Evolutionary conservation across 2,888 invertebrate genomes (phyloP).

Genomic region (Carpatolechia fugitivella): DNA sequence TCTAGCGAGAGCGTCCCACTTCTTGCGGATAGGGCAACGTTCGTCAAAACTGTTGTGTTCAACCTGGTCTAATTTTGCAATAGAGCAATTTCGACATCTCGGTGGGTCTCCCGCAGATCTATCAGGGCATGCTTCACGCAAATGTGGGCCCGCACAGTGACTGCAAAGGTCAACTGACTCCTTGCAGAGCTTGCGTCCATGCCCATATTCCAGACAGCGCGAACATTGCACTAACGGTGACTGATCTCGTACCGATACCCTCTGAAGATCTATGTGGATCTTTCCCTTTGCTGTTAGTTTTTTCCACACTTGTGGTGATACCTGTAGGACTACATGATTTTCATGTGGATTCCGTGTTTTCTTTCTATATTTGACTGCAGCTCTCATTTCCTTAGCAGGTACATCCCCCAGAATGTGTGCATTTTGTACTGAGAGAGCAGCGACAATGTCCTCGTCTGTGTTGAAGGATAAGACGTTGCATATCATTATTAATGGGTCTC

Average conservation of each 20-base stretch:
- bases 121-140: background rate
- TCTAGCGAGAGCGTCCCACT: slow-evolving; percentile 4
- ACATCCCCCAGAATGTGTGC: background rate
- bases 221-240: no score
- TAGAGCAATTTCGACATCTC: slow-evolving; percentile 5
- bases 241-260: slow-evolving; percentile 13
- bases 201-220: no score
- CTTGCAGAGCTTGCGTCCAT: slow-evolving; percentile 9
- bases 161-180: slow-evolving; percentile 1
- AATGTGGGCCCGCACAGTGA: slow-evolving; percentile 2
- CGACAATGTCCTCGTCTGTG: slow-evolving; percentile 3
- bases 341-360: slow-evolving; percentile 5
- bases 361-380: background rate
- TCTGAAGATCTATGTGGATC: slow-evolving; percentile 21
- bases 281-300: background rate
- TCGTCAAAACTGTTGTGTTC: background rate
- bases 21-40: background rate
- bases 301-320: background rate
- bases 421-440: background rate
- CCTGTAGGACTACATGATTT: background rate
- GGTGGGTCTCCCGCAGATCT: background rate
- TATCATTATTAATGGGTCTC: background rate
- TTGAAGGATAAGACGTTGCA: background rate
- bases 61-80: background rate
- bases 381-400: background rate